A percentile compares a stretch with the other conserved stretches of the same genome.
phyloP scores from a whole-genome alignment of 2,888 invertebrate genomes.

The Harmothoe impar region DNA sequence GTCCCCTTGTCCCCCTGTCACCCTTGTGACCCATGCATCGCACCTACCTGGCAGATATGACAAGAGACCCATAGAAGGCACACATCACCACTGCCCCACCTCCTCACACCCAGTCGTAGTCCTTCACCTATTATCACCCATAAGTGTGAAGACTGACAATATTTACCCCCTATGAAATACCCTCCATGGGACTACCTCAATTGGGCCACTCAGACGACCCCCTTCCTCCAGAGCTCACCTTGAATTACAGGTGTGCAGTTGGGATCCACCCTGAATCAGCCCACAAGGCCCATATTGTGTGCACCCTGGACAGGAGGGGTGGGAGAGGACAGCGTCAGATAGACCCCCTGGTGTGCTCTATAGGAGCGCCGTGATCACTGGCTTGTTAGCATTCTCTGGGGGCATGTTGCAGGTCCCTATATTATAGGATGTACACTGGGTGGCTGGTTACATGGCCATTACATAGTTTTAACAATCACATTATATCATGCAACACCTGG shows the following conservation, averaged over 20 bases:
- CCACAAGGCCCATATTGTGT: constrained; percentile 4
- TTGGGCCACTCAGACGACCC: background rate
- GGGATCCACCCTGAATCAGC: background rate
- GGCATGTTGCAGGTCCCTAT: constrained; percentile 10
- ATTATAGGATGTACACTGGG: constrained; percentile 2
- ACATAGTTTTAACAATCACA: background rate
- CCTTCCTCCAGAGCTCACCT: background rate
- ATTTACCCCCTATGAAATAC: background rate
- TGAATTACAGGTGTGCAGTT: constrained; percentile 23
- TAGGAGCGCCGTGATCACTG: background rate
- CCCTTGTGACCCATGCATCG: background rate
- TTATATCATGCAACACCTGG: background rate
- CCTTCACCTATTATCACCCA: constrained; percentile 10
- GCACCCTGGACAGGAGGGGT: background rate
- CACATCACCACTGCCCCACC: background rate
- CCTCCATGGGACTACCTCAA: background rate
- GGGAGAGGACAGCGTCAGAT: background rate
- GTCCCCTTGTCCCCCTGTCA: background rate
- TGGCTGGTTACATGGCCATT: background rate
- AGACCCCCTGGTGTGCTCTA: background rate
- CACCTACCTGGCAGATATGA: background rate
- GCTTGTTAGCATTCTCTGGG: constrained; percentile 10
- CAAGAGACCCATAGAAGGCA: constrained; percentile 10
- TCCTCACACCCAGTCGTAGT: background rate
- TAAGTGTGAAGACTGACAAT: constrained; percentile 23